phyloP scores from a whole-genome alignment of 2,797 vertebrate genomes.

The Notoglanidium macrostoma region DNA sequence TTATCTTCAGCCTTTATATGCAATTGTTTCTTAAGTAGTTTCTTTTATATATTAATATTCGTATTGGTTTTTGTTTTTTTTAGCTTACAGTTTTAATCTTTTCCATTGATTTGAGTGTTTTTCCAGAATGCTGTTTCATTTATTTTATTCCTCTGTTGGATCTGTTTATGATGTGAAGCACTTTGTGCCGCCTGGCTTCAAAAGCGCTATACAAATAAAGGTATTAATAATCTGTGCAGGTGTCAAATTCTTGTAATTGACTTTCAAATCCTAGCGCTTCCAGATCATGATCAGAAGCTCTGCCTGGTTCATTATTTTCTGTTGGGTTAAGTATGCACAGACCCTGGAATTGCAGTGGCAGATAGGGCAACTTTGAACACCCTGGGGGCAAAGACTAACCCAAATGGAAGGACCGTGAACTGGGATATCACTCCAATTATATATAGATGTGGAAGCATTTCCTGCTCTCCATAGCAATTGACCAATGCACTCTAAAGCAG shows the following conservation, averaged over 20 bases:
- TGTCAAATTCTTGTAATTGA: neutral
- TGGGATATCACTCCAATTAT: neutral
- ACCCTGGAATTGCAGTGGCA: neutral
- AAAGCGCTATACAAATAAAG: no score
- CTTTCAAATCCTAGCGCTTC: neutral
- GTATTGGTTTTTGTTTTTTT: no score
- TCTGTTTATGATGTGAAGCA: no score
- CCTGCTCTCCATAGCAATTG: neutral
- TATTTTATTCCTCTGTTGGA: no score
- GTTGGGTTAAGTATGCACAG: neutral
- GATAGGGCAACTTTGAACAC: neutral
- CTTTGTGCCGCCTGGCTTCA: no score
- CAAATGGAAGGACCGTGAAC: neutral
- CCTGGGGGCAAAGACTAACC: neutral
- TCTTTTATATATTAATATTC: no score
- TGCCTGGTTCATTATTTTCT: neutral
- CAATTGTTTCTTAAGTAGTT: no score
- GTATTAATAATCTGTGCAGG: no score
- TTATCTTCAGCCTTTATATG: no score
- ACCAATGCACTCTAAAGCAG: neutral
- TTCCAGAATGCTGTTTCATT: no score
- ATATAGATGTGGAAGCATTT: neutral
- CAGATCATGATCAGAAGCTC: neutral
- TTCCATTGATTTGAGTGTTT: no score
- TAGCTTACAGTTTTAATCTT: no score